phyloP scores from a whole-genome alignment of 2,888 invertebrate species.

The Spatulosminthurus flaviceps region DNA sequence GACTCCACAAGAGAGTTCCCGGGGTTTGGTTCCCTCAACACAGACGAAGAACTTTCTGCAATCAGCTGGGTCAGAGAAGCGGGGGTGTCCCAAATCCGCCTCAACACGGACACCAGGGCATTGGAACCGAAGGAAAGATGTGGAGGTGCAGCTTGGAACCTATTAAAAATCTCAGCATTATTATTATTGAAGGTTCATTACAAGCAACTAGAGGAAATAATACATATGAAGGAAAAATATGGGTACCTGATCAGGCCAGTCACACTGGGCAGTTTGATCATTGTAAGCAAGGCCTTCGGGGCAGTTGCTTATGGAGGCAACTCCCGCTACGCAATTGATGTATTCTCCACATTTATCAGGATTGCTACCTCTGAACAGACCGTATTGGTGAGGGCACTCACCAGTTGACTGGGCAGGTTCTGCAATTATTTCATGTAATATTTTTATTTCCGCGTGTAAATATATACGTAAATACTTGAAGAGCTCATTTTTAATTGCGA shows the following conservation, averaged over 20 bases:
- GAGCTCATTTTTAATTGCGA: no score
- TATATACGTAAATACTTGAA: no score
- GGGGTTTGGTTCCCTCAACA: slow-evolving; percentile 54
- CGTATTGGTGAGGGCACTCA: slow-evolving; percentile 84
- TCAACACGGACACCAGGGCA: slow-evolving; percentile 72
- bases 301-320: slow-evolving; percentile 77
- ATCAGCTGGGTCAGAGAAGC: slow-evolving; percentile 69
- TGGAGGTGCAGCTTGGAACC: slow-evolving; percentile 55
- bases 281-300: slow-evolving; percentile 86
- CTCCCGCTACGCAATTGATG: slow-evolving; percentile 83
- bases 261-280: slow-evolving; percentile 78
- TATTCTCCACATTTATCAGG: slow-evolving; percentile 74
- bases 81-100: slow-evolving; percentile 59
- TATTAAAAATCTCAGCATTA: slow-evolving; percentile 6
- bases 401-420: slow-evolving; percentile 78
- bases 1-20: slow-evolving; percentile 64
- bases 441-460: no score
- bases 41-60: slow-evolving; percentile 81
- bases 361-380: slow-evolving; percentile 77
- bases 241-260: slow-evolving; percentile 85
- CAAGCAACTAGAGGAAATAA: no score
- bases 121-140: slow-evolving; percentile 80
- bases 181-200: no score
- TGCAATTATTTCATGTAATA: slow-evolving; percentile 65
- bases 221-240: no score